Evolutionary conservation across 2,888 invertebrate species (phyloP).

Genomic region (Drosophila cracens): DNA sequence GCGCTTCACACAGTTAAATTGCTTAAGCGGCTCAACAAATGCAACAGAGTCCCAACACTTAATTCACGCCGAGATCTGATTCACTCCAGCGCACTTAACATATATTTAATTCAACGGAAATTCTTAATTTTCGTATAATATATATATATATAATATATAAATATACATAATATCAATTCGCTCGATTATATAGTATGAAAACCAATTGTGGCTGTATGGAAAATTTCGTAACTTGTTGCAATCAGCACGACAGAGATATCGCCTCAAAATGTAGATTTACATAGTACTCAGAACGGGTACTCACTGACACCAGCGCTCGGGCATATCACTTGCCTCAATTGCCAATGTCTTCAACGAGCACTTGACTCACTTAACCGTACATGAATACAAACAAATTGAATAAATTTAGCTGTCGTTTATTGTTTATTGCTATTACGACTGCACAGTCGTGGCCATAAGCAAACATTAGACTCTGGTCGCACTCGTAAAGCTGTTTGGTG

Average conservation of each 20-base stretch:
- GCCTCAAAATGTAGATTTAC: background rate
- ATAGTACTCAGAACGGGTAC: background rate
- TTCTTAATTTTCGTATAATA: background rate
- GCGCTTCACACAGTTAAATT: slow-evolving; percentile 26
- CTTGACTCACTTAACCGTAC: slow-evolving; percentile 63
- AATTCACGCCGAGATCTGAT: slow-evolving; percentile 23
- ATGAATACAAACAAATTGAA: slow-evolving; percentile 54
- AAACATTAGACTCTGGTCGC: background rate
- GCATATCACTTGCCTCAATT: slow-evolving; percentile 61
- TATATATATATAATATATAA: background rate
- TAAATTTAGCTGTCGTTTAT: slow-evolving; percentile 29
- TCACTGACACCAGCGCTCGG: slow-evolving; percentile 25
- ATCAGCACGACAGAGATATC: slow-evolving; percentile 11
- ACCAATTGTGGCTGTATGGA: background rate
- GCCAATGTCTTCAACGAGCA: slow-evolving; percentile 50
- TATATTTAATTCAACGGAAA: background rate
- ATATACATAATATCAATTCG: background rate
- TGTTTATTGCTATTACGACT: slow-evolving; percentile 22
- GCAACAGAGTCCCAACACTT: slow-evolving; percentile 33
- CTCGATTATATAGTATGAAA: background rate
- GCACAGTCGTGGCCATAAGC: slow-evolving; percentile 20
- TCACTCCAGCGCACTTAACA: slow-evolving; percentile 10
- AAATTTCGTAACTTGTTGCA: slow-evolving; percentile 15
- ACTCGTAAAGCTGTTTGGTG: slow-evolving; percentile 10
- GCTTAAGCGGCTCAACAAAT: slow-evolving; percentile 10